These are phyloP conservation scores for Phasia obesa DNA, from an alignment of 2,888 invertebrate species.

Conservation along the genomic window DNA sequence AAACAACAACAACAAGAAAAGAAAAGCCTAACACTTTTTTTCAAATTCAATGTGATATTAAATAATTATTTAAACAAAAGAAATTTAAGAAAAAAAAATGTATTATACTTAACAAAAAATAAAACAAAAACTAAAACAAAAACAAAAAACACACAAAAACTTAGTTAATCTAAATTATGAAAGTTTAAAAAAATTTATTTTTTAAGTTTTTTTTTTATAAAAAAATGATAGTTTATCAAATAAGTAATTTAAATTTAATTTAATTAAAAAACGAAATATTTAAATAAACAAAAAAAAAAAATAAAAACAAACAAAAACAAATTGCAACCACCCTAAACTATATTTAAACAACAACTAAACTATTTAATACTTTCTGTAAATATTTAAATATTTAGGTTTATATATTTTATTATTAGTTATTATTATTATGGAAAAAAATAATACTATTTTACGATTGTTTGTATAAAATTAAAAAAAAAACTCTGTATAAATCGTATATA, in stretches of 20 bases:
- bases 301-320: not conserved
- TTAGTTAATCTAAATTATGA: constrained; percentile 66
- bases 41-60: constrained; percentile 78
- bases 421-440: constrained; percentile 35
- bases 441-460: constrained; percentile 55
- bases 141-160: constrained; percentile 22
- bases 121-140: not conserved
- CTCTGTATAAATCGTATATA: constrained; percentile 65
- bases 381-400: constrained; percentile 58
- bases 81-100: constrained; percentile 53
- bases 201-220: constrained; percentile 34
- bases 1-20: constrained; percentile 28
- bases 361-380: constrained; percentile 51
- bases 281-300: constrained; percentile 17
- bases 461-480: constrained; percentile 48
- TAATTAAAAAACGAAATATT: constrained; percentile 31
- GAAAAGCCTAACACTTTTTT: constrained; percentile 72
- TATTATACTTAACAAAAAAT: constrained; percentile 60
- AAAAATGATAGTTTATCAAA: constrained; percentile 32
- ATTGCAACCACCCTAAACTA: constrained; percentile 23
- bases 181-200: constrained; percentile 23
- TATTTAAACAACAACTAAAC: constrained; percentile 26
- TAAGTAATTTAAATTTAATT: constrained; percentile 52
- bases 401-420: constrained; percentile 55
- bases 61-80: constrained; percentile 71